Conservation (phyloP, 2,113 vertebrate genomes). For the Dromaius novaehollandiae region DNA sequence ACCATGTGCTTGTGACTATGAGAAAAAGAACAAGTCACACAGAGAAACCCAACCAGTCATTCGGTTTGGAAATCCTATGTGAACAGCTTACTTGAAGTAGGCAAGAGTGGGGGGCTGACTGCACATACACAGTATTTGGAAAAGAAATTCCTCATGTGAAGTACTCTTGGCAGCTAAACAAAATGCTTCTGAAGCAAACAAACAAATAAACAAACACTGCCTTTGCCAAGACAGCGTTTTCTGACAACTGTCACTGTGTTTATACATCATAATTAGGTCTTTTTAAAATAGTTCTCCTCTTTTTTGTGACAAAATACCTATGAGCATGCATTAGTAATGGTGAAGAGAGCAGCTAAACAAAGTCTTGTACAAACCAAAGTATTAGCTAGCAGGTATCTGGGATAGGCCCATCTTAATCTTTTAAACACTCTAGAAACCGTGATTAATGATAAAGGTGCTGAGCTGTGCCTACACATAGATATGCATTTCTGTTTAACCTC, state of each 20-base stretch:
- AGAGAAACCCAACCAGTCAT: neutral
- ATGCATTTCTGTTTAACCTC: neutral
- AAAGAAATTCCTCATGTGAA: neutral
- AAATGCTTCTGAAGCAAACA: conserved; percentile 19
- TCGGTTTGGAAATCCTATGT: neutral
- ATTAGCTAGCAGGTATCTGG: neutral
- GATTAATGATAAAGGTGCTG: neutral
- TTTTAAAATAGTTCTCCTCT: neutral
- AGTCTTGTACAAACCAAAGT: neutral
- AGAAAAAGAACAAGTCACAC: neutral
- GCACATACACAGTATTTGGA: neutral
- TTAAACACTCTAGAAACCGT: neutral
- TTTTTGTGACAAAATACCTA: neutral
- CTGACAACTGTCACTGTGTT: neutral
- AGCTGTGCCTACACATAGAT: neutral
- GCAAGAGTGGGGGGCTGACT: neutral
- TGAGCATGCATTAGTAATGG: neutral
- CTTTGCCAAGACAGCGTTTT: neutral
- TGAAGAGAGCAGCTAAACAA: neutral
- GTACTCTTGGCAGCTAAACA: conserved; percentile 14
- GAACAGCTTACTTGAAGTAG: neutral
- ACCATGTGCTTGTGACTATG: neutral
- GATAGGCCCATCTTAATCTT: neutral
- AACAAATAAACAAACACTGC: neutral
- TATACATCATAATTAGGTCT: neutral